Conservation (phyloP, 2,888 invertebrate genomes). For the Nephrocerus scutellatus region DNA sequence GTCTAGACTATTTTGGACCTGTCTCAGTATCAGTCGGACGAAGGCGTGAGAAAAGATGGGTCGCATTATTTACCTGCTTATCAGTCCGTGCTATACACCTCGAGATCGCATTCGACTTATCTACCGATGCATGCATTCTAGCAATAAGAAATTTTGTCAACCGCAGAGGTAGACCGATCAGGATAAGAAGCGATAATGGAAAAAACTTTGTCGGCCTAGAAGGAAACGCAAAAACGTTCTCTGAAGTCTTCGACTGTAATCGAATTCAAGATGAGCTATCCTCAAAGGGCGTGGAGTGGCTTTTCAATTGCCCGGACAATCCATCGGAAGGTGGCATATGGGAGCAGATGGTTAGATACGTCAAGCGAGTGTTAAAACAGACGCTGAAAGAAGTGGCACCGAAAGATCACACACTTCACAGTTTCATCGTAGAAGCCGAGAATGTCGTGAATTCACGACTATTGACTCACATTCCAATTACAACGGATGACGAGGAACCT, state of each 20-base stretch:
- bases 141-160: slow-evolving; percentile 22
- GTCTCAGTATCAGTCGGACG: slow-evolving; percentile 10
- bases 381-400: slow-evolving; percentile 7
- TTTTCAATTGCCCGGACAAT: slow-evolving; percentile 9
- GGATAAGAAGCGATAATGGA: slow-evolving; percentile 17
- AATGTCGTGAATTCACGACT: slow-evolving; percentile 10
- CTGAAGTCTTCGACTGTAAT: slow-evolving; percentile 4
- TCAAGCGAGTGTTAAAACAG: slow-evolving; percentile 4
- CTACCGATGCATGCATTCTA: slow-evolving; percentile 20
- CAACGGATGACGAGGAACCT: slow-evolving; percentile 9
- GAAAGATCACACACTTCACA: slow-evolving; percentile 4
- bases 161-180: slow-evolving; percentile 13
- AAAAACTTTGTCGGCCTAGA: slow-evolving; percentile 16
- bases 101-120: slow-evolving; percentile 18
- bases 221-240: slow-evolving; percentile 2
- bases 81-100: slow-evolving; percentile 14
- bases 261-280: slow-evolving; percentile 5
- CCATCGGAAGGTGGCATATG: slow-evolving; percentile 12
- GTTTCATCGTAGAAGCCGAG: slow-evolving; percentile 11
- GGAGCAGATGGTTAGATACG: slow-evolving; percentile 11
- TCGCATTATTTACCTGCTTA: slow-evolving; percentile 13
- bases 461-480: slow-evolving; percentile 10
- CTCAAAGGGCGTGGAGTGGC: slow-evolving; percentile 9
- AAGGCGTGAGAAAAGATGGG: slow-evolving; percentile 14
- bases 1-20: slow-evolving; percentile 16